Conservation (phyloP, 2,113 vertebrate genomes). For the Piliocolobus tephrosceles region DNA sequence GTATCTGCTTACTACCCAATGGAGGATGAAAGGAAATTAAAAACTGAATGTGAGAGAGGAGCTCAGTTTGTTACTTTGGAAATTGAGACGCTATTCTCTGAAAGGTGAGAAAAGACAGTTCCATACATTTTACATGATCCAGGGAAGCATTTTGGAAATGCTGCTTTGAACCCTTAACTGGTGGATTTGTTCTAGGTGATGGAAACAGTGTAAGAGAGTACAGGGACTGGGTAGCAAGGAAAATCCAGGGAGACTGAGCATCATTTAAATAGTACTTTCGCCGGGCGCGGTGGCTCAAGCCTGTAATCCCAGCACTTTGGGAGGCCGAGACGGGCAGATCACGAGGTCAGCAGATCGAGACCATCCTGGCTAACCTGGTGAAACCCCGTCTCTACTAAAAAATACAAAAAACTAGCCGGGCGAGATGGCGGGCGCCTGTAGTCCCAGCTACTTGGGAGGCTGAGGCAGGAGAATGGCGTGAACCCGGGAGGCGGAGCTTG, state of each 20-base stretch:
- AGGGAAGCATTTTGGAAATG: constrained; percentile 19
- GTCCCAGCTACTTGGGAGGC: no score
- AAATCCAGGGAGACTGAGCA: not conserved
- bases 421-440: no score
- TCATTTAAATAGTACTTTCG: not conserved
- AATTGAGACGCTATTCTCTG: not conserved
- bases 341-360: no score
- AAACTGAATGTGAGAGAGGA: constrained; percentile 22
- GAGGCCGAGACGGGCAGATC: no score
- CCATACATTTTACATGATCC: not conserved
- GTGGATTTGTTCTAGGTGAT: not conserved
- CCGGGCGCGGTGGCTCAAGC: no score
- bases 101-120: constrained; percentile 17
- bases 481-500: no score
- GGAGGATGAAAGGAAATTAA: not conserved
- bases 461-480: no score
- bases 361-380: no score
- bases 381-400: no score
- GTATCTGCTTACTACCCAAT: not conserved
- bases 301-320: no score
- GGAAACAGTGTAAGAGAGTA: not conserved
- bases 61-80: not conserved
- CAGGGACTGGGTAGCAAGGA: not conserved
- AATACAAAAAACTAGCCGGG: no score
- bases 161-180: not conserved